These are phyloP conservation scores for Sparus aurata DNA, from an alignment of 2,797 vertebrate genomes.

Conservation along the genomic window DNA sequence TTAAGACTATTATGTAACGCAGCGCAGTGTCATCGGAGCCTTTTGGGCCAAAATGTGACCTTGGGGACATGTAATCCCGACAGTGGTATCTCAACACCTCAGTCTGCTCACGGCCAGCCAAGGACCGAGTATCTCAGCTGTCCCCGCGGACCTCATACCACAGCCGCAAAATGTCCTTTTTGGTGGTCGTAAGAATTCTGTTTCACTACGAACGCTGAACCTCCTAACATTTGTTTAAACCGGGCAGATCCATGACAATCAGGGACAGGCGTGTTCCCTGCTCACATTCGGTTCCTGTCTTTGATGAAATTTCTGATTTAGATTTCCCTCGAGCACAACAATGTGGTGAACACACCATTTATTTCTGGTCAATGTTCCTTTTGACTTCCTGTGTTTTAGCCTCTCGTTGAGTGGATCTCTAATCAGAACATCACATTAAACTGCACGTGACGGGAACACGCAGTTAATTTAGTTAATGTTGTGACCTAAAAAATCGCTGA, in stretches of 20 bases:
- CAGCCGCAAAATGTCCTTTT: constrained; percentile 1
- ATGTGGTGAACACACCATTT: constrained; percentile 16
- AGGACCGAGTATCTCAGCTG: constrained; percentile 53
- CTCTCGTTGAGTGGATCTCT: neutral
- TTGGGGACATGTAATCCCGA: constrained; percentile 57
- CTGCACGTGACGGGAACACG: fast-evolving
- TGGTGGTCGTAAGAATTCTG: neutral
- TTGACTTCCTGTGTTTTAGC: constrained; percentile 13
- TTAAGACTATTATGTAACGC: constrained; percentile 48
- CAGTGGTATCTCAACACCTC: constrained; percentile 44
- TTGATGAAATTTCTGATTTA: constrained; percentile 24
- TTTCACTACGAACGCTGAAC: neutral
- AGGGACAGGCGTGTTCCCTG: neutral
- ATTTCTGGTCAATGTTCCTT: neutral
- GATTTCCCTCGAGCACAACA: constrained; percentile 4
- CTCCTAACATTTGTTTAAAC: neutral
- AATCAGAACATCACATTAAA: neutral
- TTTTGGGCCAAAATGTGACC: constrained; percentile 54
- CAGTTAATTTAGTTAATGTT: neutral
- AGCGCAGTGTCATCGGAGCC: constrained; percentile 55
- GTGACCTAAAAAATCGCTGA: neutral
- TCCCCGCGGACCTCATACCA: constrained; percentile 34
- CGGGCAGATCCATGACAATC: neutral
- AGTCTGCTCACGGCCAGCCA: constrained; percentile 4
- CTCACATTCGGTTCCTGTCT: constrained; percentile 15